These are phyloP conservation scores for Coptotermes formosanus DNA, from an alignment of 1,140 invertebrate species.

Conservation along the genomic window DNA sequence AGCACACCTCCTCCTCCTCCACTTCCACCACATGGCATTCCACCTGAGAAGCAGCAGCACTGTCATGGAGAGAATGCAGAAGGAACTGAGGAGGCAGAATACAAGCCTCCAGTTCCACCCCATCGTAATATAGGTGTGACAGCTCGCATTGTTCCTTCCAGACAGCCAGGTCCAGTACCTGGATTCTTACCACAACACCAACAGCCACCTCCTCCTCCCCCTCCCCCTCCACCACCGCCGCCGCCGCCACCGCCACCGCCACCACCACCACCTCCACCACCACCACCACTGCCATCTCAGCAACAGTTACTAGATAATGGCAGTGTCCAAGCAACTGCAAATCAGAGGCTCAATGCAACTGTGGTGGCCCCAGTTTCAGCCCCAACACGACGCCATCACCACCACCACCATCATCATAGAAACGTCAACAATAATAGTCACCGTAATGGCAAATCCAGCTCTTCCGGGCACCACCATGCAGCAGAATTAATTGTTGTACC, in stretches of 20 bases:
- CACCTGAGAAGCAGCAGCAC: constrained; percentile 31
- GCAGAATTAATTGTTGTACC: neutral
- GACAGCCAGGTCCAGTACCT: constrained; percentile 19
- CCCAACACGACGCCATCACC: constrained; percentile 20
- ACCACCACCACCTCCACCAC: neutral
- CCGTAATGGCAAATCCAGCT: constrained; percentile 3
- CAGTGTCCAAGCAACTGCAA: neutral
- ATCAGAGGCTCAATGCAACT: constrained; percentile 13
- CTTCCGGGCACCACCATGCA: neutral
- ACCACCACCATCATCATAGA: constrained; percentile 28
- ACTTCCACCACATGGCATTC: constrained; percentile 54
- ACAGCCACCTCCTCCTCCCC: constrained; percentile 39
- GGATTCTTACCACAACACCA: constrained; percentile 28
- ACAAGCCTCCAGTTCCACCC: constrained; percentile 81
- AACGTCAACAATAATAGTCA: constrained; percentile 3
- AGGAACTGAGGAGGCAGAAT: constrained; percentile 56
- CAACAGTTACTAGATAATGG: constrained; percentile 23
- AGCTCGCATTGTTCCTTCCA: constrained; percentile 37
- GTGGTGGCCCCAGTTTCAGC: constrained; percentile 35
- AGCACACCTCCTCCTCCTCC: constrained; percentile 49
- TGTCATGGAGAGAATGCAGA: constrained; percentile 17
- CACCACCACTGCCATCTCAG: constrained; percentile 25
- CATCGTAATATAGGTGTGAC: constrained; percentile 69
- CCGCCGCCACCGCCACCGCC: constrained; percentile 36
- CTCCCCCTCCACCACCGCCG: constrained; percentile 50